Evolutionary conservation across 2,888 invertebrate genomes (phyloP), one percentile per base, ranked within the genome.

Genomic region (Chorisops tibialis): DNA sequence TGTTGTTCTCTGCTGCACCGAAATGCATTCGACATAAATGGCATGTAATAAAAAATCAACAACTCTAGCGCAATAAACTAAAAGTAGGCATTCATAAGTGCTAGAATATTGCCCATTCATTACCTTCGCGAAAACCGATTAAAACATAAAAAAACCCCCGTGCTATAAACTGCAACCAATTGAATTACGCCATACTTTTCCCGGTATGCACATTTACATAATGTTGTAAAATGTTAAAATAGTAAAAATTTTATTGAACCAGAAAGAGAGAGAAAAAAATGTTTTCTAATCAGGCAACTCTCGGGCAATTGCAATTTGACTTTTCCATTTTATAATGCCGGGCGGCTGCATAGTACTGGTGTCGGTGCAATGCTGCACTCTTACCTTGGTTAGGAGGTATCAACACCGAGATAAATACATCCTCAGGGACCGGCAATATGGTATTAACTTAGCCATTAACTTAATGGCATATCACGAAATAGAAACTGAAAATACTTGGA

Each of bases 381-480:
- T 30, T 30, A 30, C 30, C 30, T 30, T 45, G 16, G 45, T 45
- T 19, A 18, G 19, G 16, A 45, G 24, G 48, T 22, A 48, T 24
- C 48, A 24, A 48, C 14, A 22, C 48, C 22, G 48, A 1, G n/a
- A 19, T 12, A 22, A 30, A 12, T 9, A 22, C 12, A 16, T 35
- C 30, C 18, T 14, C 37, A 21, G 14, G 30, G 35, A 16, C 30
- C 11, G 14, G 6, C 16, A 35, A 14, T 12, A n/a, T 54, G 38
- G n/a, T 21, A 58, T 58, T 58, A 47, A 35, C 18, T 12, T 12
- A 24, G 30, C 9, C 35, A 60, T 60, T 60, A 60, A 60, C 50
- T 60, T 51, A 45, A 50, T 60, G 60, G 60, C 60, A 60, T 60
- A 60, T 60, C 60, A 60, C 60, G 60, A 60, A 60, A 38, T 60